A percentile compares a stretch with the other conserved stretches of the same genome.
Conservation (phyloP, 2,888 invertebrate species). For the Cosmia trapezina region DNA sequence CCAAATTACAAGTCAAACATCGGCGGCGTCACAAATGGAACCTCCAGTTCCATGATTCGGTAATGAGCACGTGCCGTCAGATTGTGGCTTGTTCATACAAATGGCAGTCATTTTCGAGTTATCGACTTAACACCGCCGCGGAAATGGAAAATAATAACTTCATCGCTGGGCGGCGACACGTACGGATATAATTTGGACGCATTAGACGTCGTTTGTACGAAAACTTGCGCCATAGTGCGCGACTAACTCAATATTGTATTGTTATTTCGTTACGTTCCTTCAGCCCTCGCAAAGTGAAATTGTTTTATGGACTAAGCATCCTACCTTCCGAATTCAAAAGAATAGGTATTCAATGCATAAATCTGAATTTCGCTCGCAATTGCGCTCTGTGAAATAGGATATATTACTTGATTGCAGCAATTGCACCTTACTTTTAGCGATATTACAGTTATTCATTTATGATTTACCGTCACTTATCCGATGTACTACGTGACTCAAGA, state of each 20-base stretch:
- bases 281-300: neutral
- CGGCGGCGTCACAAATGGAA: constrained; percentile 62
- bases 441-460: constrained; percentile 33
- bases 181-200: constrained; percentile 86
- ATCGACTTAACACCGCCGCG: constrained; percentile 87
- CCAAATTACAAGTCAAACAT: constrained; percentile 60
- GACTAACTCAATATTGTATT: constrained; percentile 63
- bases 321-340: too few species aligned
- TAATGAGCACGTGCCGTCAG: constrained; percentile 82
- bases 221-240: constrained; percentile 73
- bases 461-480: constrained; percentile 41
- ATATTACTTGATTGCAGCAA: constrained; percentile 41
- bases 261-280: constrained; percentile 19
- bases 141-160: constrained; percentile 90
- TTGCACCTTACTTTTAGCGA: constrained; percentile 20
- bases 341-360: constrained; percentile 7
- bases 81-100: constrained; percentile 82
- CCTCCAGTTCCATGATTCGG: constrained; percentile 77
- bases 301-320: too few species aligned
- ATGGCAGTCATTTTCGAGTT: constrained; percentile 89
- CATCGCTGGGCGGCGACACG: constrained; percentile 82
- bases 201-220: constrained; percentile 85
- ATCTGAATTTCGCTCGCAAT: constrained; percentile 36
- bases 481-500: constrained; percentile 58
- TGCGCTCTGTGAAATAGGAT: constrained; percentile 15